Evolutionary conservation across 1,140 invertebrate species (phyloP).

Genomic region (Drosophila trapezifrons): DNA sequence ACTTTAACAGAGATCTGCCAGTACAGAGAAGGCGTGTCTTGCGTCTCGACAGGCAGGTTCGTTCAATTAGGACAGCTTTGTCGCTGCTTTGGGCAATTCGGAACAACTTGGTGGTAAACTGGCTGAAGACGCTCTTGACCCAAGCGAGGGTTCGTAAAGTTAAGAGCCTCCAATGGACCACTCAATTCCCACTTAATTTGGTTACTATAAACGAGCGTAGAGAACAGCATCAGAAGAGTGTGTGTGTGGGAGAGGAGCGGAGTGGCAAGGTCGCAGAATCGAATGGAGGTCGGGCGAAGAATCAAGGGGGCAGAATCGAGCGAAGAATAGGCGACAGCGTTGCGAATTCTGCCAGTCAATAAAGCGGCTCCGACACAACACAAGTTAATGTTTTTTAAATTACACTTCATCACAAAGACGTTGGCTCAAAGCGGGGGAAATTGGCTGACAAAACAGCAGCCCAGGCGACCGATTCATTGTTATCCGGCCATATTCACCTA

Average conservation of each 20-base stretch:
- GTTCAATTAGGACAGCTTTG: neutral
- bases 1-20: neutral
- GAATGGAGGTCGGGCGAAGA: slow-evolving; percentile 60
- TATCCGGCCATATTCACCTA: slow-evolving; percentile 13
- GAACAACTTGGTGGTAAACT: neutral
- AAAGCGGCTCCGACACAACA: slow-evolving; percentile 27
- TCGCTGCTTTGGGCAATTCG: neutral
- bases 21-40: slow-evolving; percentile 3
- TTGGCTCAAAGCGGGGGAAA: slow-evolving; percentile 38
- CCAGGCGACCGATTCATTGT: slow-evolving; percentile 15
- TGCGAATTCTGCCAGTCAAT: slow-evolving; percentile 65
- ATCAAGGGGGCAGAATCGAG: slow-evolving; percentile 13
- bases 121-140: slow-evolving; percentile 28
- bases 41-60: neutral
- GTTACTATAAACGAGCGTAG: slow-evolving; percentile 34
- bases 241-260: slow-evolving; percentile 11
- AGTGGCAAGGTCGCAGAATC: slow-evolving; percentile 71
- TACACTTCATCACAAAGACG: slow-evolving; percentile 63
- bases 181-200: slow-evolving; percentile 30
- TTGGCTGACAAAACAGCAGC: slow-evolving; percentile 39
- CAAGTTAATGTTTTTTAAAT: slow-evolving; percentile 66
- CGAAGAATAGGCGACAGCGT: slow-evolving; percentile 15
- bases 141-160: slow-evolving; percentile 25
- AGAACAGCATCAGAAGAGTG: slow-evolving; percentile 9
- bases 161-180: slow-evolving; percentile 23